phyloP scores from a whole-genome alignment of 2,888 invertebrate genomes.

The Drosophila gaucha region DNA sequence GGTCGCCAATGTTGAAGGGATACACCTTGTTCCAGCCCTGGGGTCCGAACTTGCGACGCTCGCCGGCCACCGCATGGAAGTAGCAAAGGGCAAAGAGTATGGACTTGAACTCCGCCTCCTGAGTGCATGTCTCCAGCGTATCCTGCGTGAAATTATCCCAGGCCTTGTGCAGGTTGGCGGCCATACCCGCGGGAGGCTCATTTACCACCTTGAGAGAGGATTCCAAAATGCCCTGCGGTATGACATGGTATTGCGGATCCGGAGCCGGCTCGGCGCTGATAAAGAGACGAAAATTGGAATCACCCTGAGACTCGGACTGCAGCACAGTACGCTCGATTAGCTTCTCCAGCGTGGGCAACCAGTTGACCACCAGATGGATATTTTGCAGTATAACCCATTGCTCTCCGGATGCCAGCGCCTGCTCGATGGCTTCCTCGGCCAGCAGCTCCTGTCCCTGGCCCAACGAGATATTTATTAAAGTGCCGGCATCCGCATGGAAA shows the following conservation, averaged over 20 bases:
- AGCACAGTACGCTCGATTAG: conserved; percentile 93
- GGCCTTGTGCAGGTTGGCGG: conserved; percentile 97
- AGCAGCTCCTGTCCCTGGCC: conserved; percentile 97
- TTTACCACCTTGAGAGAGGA: conserved; percentile 98
- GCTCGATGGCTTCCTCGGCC: conserved; percentile 93
- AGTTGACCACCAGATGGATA: conserved; percentile 95
- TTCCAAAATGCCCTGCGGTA: conserved; percentile 95
- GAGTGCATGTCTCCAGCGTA: conserved; percentile 95
- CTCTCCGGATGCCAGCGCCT: conserved; percentile 90
- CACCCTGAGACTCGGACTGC: conserved; percentile 86
- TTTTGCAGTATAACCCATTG: conserved; percentile 97
- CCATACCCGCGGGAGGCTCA: conserved; percentile 98
- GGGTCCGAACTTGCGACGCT: conserved; percentile 96
- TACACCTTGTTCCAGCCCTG: conserved; percentile 96
- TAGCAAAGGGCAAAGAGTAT: conserved; percentile 96
- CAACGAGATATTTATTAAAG: conserved; percentile 96
- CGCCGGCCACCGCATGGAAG: conserved; percentile 97
- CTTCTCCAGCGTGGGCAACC: conserved; percentile 95
- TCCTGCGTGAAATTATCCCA: conserved; percentile 97
- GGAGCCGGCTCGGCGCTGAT: conserved; percentile 95
- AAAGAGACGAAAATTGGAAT: conserved; percentile 88
- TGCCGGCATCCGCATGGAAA: conserved; percentile 91
- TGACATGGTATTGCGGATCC: conserved; percentile 88
- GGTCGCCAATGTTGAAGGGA: conserved; percentile 93
- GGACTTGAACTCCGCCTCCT: conserved; percentile 96